Evolutionary conservation across 1,140 invertebrate genomes (phyloP).

Genomic region (Xylocopa sonorina): DNA sequence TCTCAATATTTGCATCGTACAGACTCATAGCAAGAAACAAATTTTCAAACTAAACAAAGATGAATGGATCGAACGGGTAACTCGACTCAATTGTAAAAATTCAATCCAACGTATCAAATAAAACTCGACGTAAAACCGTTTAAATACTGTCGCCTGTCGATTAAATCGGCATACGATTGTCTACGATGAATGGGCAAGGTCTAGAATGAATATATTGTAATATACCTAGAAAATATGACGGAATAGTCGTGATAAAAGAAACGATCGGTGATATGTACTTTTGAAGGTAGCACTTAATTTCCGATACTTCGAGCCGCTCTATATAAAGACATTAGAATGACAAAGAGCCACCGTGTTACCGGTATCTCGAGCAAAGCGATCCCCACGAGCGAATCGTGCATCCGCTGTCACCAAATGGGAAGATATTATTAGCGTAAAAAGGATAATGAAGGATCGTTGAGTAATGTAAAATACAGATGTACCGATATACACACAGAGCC

Average conservation of each 20-base stretch:
- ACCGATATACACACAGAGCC: slow-evolving; percentile 78
- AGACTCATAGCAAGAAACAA: slow-evolving; percentile 11
- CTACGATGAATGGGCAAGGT: slow-evolving; percentile 14
- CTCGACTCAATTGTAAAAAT: background rate
- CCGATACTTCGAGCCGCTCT: slow-evolving; percentile 44
- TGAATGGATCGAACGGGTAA: background rate
- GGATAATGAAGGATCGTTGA: slow-evolving; percentile 55
- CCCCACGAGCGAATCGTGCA: slow-evolving; percentile 70
- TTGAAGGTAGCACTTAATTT: slow-evolving; percentile 55
- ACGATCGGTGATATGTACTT: background rate
- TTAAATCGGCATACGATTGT: background rate
- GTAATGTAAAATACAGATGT: slow-evolving; percentile 65
- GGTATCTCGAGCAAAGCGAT: slow-evolving; percentile 69
- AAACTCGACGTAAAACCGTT: background rate
- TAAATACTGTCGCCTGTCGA: background rate
- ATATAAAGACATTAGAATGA: slow-evolving; percentile 63
- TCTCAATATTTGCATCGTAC: slow-evolving; percentile 23
- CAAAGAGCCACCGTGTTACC: slow-evolving; percentile 68
- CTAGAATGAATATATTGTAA: slow-evolving; percentile 4
- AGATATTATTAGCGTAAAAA: slow-evolving; percentile 69
- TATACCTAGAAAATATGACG: background rate
- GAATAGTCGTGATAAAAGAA: background rate
- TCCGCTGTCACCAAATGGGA: slow-evolving; percentile 71
- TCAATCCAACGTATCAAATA: background rate
- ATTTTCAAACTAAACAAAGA: slow-evolving; percentile 11